Conservation (phyloP, 1,140 invertebrate genomes). For the Psilanteris sp. region DNA sequence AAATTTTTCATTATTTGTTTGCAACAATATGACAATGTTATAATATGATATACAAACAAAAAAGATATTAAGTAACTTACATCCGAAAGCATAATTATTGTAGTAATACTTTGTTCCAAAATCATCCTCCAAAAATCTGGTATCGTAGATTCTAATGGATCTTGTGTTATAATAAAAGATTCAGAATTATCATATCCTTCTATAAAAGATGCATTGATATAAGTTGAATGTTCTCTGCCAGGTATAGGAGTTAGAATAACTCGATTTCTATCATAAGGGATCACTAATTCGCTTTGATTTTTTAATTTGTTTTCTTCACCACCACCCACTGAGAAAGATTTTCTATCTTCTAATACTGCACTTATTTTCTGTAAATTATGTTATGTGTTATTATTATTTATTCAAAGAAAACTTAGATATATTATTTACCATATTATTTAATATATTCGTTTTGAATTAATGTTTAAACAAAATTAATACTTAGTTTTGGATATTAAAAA, state of each 20-base stretch:
- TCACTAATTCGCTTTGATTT: conserved; percentile 91
- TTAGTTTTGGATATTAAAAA: too few relatives aligned
- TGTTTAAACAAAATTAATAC: too few relatives aligned
- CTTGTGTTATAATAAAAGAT: conserved; percentile 97
- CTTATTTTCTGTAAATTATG: conserved; percentile 85
- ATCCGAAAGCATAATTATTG: conserved; percentile 97
- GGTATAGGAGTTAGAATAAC: conserved; percentile 91
- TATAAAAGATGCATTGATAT: conserved; percentile 98
- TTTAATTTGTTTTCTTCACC: conserved; percentile 92
- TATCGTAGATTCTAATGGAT: conserved; percentile 93
- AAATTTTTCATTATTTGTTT: too few relatives aligned
- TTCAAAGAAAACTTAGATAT: too few relatives aligned
- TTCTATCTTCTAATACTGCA: conserved; percentile 89
- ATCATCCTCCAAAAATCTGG: conserved; percentile 98
- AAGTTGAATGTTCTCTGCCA: conserved; percentile 93
- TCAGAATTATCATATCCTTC: conserved; percentile 97
- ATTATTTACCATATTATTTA: too few relatives aligned
- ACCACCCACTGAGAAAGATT: conserved; percentile 88
- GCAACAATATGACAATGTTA: too few relatives aligned
- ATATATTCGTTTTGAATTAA: too few relatives aligned
- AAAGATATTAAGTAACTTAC: conserved; percentile 79
- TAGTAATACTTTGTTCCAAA: conserved; percentile 93
- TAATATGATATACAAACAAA: conserved; percentile 7
- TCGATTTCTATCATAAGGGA: conserved; percentile 95
- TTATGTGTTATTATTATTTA: too few relatives aligned